phyloP scores from a whole-genome alignment of 2,888 invertebrate species.

The Prionchulus punctatus region DNA sequence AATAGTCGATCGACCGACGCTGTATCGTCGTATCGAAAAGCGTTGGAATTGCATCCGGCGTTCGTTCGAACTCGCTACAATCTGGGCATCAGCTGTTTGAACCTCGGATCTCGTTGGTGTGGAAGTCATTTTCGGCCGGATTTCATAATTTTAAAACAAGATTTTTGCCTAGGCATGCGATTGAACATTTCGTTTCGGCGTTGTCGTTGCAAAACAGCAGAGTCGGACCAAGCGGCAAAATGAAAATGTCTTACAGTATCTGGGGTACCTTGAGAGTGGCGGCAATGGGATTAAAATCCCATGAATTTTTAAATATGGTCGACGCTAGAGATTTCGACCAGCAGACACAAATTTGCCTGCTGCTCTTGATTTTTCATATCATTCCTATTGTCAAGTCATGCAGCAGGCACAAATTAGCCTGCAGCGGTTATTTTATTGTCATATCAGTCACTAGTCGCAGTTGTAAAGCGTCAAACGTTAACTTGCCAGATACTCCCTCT shows the following conservation, averaged over 20 bases:
- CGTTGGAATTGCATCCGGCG: constrained; percentile 75
- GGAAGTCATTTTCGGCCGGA: constrained; percentile 4
- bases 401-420: too few species aligned
- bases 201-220: constrained; percentile 70
- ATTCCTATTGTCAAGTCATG: too few species aligned
- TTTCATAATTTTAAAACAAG: constrained; percentile 7
- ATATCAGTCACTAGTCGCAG: too few species aligned
- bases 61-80: constrained; percentile 93
- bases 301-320: too few species aligned
- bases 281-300: too few species aligned
- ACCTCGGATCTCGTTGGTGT: constrained; percentile 66
- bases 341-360: too few species aligned
- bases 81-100: constrained; percentile 92
- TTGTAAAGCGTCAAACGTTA: too few species aligned
- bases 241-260: constrained; percentile 68
- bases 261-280: constrained; percentile 91
- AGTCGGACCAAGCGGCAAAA: constrained; percentile 39
- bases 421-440: too few species aligned
- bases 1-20: constrained; percentile 86
- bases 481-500: too few species aligned
- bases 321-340: too few species aligned
- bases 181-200: constrained; percentile 81
- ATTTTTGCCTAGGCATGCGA: constrained; percentile 56
- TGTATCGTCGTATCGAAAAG: constrained; percentile 80
- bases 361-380: too few species aligned